Base-by-base conservation (phyloP, 2,888 invertebrate genomes). In the Glyphotaelius pellucidus region DNA sequence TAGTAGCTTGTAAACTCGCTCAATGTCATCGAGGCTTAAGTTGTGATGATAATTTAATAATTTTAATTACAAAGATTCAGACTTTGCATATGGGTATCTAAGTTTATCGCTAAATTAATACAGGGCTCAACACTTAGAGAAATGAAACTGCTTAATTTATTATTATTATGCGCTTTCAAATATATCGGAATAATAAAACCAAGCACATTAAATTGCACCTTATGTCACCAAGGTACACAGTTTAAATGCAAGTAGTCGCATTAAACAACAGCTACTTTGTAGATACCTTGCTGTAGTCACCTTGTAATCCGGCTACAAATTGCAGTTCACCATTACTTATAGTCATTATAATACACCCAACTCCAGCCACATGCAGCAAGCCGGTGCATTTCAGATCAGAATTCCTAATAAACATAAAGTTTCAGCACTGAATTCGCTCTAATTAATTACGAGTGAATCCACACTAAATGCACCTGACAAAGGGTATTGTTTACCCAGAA, bases 401-500 rank as follows among this genome's bases (percentile, higher is more conserved):
- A 88, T 84, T 35, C 32, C 90, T 79, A 92, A 92, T 92, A 92
- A 92, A 90, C 84, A 85, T 79, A 32, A 89, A 88, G 83, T 80
- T 86, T 52, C 47, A 31, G 84, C 87, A 30, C n/a, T 90, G 81
- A 92, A 83, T 92, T 86, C 89, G 30, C 80, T 92, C 85, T 91
- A 91, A 92, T 92, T 92, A 90, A 89, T 67, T 67, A 67, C 67
- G 25, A 52, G 52, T 47, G 52, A 52, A 52, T 90, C 38, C 81
- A 81, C 47, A 32, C 47, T 42, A 42, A 87, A 80, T 87, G 89
- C 80, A 91, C 81, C 89, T 91, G 89, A 92, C 92, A 92, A 92
- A 91, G 92, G 90, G 67, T 83, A 90, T 92, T 92, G 92, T 92
- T 90, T 89, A 81, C 91, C 81, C 30, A 86, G 12, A 35, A 30